Conservation (phyloP, 2,797 vertebrate species). For the Notolepis coatsorum region DNA sequence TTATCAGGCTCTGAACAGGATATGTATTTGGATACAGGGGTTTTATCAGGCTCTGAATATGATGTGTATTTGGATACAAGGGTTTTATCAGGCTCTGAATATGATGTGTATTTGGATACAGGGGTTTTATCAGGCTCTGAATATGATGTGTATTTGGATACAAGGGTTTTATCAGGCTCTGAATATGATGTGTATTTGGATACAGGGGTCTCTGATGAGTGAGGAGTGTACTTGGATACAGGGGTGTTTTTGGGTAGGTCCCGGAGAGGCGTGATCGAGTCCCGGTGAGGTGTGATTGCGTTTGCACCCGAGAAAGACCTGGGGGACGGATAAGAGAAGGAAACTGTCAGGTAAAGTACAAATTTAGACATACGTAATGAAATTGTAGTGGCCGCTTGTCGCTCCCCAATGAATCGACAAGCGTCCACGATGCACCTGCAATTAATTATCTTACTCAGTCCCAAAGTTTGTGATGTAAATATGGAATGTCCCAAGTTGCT, state of each 20-base stretch:
- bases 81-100: constrained; percentile 34
- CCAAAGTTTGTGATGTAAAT: too few species aligned
- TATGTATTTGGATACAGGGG: constrained; percentile 36
- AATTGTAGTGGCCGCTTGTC: too few species aligned
- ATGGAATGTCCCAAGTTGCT: too few species aligned
- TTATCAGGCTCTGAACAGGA: constrained; percentile 31
- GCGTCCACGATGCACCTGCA: too few species aligned
- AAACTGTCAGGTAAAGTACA: neutral
- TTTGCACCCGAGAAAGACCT: constrained; percentile 43
- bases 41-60: constrained; percentile 33
- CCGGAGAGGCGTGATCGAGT: constrained; percentile 15
- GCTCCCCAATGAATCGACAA: too few species aligned
- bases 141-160: constrained; percentile 37
- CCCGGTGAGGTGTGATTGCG: constrained; percentile 11
- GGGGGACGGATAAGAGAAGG: constrained; percentile 8
- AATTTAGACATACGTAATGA: too few species aligned
- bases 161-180: constrained; percentile 34
- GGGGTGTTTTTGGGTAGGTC: constrained; percentile 42
- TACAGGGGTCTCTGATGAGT: constrained; percentile 28
- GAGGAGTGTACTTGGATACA: constrained; percentile 37
- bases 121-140: constrained; percentile 36
- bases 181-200: constrained; percentile 34
- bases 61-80: constrained; percentile 38
- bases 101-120: constrained; percentile 37
- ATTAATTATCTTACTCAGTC: too few species aligned